Percentiles rank a stretch among this genome's conserved stretches.
These are phyloP conservation scores for Gymnothorax javanicus DNA, from an alignment of 2,797 vertebrate genomes.

Conservation along the genomic window DNA sequence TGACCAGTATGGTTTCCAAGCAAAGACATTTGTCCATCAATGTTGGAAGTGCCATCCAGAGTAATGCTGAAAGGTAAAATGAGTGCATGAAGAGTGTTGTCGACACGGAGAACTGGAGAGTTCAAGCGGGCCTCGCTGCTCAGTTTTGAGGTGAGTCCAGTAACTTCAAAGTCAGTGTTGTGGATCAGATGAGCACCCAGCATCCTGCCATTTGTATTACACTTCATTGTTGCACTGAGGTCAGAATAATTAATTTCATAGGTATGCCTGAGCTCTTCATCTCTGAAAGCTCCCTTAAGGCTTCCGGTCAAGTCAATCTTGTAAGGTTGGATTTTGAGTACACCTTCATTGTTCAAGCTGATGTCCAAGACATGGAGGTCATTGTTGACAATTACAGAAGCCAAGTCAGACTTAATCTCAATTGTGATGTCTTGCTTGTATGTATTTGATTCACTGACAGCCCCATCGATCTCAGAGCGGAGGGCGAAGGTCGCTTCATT, in stretches of 20 bases:
- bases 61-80: slow-evolving; percentile 78
- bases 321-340: slow-evolving; percentile 1
- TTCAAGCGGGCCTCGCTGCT: slow-evolving; percentile 76
- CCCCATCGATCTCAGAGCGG: slow-evolving; percentile 80
- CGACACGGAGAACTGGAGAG: slow-evolving; percentile 79
- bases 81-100: slow-evolving; percentile 73
- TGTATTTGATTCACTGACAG: slow-evolving; percentile 77
- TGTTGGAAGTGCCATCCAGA: slow-evolving; percentile 76
- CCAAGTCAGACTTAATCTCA: slow-evolving; percentile 70
- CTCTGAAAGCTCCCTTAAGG: background rate
- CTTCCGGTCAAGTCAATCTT: background rate
- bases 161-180: slow-evolving; percentile 73
- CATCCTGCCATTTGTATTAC: slow-evolving; percentile 80
- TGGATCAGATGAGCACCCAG: slow-evolving; percentile 77
- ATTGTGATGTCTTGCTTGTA: slow-evolving; percentile 86
- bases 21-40: slow-evolving; percentile 73
- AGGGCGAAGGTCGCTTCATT: slow-evolving; percentile 73
- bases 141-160: slow-evolving; percentile 76
- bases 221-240: slow-evolving; percentile 71
- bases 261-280: slow-evolving; percentile 1
- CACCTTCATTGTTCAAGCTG: background rate
- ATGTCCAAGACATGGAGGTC: background rate
- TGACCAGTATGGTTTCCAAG: slow-evolving; percentile 82
- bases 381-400: slow-evolving; percentile 38
- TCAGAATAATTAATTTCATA: slow-evolving; percentile 3